A percentile compares a stretch with the other conserved stretches of the same genome.
phyloP scores from a whole-genome alignment of 2,888 invertebrate genomes.

The Nephrotoma appendiculata region DNA sequence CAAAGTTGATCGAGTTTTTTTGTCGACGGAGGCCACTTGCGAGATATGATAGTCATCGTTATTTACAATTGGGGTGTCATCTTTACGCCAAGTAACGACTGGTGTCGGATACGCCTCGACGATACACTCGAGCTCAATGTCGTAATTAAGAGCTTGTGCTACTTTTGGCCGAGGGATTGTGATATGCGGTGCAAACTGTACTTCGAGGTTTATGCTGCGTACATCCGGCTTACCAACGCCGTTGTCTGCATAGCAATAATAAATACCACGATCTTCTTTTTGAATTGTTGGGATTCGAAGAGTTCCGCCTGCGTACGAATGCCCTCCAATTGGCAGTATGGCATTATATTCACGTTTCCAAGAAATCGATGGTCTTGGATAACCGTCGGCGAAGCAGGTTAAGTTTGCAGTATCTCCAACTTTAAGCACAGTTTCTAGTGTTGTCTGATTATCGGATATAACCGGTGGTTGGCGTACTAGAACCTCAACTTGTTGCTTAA shows the following conservation, averaged over 20 bases:
- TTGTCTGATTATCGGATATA: conserved; percentile 22
- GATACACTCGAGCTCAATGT: conserved; percentile 27
- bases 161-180: conserved; percentile 27
- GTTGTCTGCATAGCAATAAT: conserved; percentile 29
- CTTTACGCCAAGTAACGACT: conserved; percentile 24
- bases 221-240: conserved; percentile 27
- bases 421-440: conserved; percentile 21
- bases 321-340: conserved; percentile 29
- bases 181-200: conserved; percentile 30
- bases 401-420: conserved; percentile 30
- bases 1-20: conserved; percentile 9
- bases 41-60: conserved; percentile 9
- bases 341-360: conserved; percentile 53
- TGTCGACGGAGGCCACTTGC: conserved; percentile 22
- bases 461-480: conserved; percentile 27
- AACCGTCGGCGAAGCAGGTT: conserved; percentile 61
- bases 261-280: conserved; percentile 28
- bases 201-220: conserved; percentile 25
- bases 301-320: conserved; percentile 20
- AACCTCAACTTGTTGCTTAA: conserved; percentile 23
- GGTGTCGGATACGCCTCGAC: conserved; percentile 30
- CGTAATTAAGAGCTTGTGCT: conserved; percentile 24
- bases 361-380: conserved; percentile 53
- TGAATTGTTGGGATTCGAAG: conserved; percentile 24
- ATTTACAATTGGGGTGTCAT: conserved; percentile 7